Conservation (phyloP, 2,888 invertebrate genomes). For the Drosophila affinis region DNA sequence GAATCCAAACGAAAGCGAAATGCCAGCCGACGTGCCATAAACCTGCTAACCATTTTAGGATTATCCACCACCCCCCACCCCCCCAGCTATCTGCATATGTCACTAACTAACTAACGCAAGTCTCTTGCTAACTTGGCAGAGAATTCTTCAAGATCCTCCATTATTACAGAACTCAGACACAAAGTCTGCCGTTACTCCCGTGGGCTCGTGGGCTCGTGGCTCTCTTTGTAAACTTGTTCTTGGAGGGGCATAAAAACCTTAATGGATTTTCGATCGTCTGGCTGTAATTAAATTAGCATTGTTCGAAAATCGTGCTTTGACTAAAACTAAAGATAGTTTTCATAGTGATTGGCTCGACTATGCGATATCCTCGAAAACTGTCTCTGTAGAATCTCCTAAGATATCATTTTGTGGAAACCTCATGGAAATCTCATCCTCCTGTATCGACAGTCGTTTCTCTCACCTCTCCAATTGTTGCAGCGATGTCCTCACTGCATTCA, state of each 20-base stretch:
- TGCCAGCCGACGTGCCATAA: slow-evolving; percentile 34
- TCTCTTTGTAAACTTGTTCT: slow-evolving; percentile 28
- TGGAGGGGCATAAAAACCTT: slow-evolving; percentile 23
- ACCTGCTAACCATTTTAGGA: slow-evolving; percentile 15
- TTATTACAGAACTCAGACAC: slow-evolving; percentile 18
- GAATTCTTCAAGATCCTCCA: background rate
- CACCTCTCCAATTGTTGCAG: slow-evolving; percentile 70
- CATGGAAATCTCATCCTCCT: too few relatives aligned
- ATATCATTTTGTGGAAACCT: too few relatives aligned
- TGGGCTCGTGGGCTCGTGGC: background rate
- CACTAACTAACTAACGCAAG: background rate
- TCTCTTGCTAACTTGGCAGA: background rate
- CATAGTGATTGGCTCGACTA: background rate
- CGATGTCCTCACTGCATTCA: slow-evolving; percentile 53
- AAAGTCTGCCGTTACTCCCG: slow-evolving; percentile 17
- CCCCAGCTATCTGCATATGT: background rate
- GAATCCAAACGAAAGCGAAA: slow-evolving; percentile 62
- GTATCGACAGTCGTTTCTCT: too few relatives aligned
- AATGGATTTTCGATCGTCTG: slow-evolving; percentile 29
- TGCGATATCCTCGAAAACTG: background rate
- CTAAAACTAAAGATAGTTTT: slow-evolving; percentile 15
- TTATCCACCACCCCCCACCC: background rate
- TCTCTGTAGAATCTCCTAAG: too few relatives aligned
- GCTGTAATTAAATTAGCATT: slow-evolving; percentile 41
- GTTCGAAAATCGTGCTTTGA: slow-evolving; percentile 21